phyloP scores from a whole-genome alignment of 2,797 vertebrate genomes.

The Streptopelia turtur region DNA sequence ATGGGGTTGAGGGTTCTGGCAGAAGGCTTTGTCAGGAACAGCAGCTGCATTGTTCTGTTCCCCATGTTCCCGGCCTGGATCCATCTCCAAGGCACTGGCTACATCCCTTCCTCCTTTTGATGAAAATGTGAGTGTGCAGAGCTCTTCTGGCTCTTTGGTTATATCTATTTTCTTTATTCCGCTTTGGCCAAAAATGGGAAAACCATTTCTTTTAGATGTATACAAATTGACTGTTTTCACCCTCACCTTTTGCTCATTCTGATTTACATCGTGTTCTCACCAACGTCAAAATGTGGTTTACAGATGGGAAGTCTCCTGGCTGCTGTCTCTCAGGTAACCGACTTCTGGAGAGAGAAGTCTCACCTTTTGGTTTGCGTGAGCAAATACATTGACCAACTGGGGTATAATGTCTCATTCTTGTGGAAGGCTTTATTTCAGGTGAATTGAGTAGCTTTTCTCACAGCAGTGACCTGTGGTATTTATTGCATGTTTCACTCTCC shows the following conservation, averaged over 20 bases:
- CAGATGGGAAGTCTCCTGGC: neutral
- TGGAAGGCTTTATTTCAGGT: neutral
- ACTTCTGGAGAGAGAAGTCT: neutral
- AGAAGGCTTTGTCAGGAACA: neutral
- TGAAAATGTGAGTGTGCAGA: neutral
- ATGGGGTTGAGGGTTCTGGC: too few species aligned
- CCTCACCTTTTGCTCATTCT: neutral
- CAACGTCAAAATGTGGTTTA: neutral
- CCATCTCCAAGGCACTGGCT: neutral
- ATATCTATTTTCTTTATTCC: neutral
- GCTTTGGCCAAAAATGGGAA: neutral
- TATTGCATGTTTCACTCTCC: neutral
- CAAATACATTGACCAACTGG: too few species aligned
- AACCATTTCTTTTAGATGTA: neutral
- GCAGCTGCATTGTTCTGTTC: neutral
- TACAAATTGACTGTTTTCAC: neutral
- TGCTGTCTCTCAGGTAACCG: neutral
- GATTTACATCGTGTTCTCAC: fast-evolving
- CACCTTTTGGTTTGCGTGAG: too few species aligned
- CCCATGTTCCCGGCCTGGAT: fast-evolving
- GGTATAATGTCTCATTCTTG: neutral
- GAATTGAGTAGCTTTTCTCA: neutral
- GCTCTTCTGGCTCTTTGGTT: neutral
- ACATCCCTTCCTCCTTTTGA: neutral
- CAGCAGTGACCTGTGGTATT: neutral